Evolutionary conservation across 2,888 invertebrate genomes (phyloP).

Genomic region (Xanthorhoe designata): DNA sequence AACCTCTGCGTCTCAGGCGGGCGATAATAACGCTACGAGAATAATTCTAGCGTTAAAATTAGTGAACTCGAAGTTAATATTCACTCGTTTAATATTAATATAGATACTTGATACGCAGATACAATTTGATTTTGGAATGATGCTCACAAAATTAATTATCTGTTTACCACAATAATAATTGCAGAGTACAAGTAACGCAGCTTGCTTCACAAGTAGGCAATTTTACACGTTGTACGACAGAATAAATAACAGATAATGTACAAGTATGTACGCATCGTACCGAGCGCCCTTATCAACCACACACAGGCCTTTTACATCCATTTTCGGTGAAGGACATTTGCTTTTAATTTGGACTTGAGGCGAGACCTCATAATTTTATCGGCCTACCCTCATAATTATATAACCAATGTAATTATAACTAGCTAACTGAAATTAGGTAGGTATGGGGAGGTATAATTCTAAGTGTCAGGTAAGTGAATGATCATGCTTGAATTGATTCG

Average conservation of each 20-base stretch:
- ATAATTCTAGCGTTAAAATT: background rate
- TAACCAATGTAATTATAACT: no score
- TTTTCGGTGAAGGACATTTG: slow-evolving; percentile 8
- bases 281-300: slow-evolving; percentile 25
- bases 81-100: no score
- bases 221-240: slow-evolving; percentile 21
- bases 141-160: background rate
- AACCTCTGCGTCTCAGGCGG: no score
- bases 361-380: background rate
- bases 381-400: background rate
- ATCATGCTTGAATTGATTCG: no score
- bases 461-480: no score
- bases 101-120: no score
- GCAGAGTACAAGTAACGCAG: slow-evolving; percentile 11
- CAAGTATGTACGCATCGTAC: background rate
- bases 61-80: no score
- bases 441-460: no score
- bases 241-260: no score
- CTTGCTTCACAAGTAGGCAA: slow-evolving; percentile 25
- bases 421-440: no score
- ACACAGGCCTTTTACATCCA: slow-evolving; percentile 21
- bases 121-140: background rate
- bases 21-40: no score
- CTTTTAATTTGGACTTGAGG: slow-evolving; percentile 15
- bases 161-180: background rate